Evolutionary conservation across 2,797 vertebrate species (phyloP), one percentile per base, ranked within the genome.

Genomic region (Percopsis omiscomaycus): DNA sequence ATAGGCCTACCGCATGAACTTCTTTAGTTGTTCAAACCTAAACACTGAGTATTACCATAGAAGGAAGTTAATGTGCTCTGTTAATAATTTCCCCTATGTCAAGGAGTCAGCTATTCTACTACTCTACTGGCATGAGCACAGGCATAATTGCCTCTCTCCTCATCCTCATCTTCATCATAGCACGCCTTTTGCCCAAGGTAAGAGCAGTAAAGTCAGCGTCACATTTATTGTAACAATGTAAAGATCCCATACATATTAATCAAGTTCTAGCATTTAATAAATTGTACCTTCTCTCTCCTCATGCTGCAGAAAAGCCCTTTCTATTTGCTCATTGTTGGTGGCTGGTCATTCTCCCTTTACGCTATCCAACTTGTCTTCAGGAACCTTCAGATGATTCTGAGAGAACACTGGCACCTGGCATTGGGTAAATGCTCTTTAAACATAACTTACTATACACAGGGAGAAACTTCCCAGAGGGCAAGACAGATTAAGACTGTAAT

Each of bases 331-430:
- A 71, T 99, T 57, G 66, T 93, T 0, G 95, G 97, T 30, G 96
- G 97, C 73, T 99, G 96, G 95, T 99, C 97, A 14, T 95, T 98
- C 63, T 96, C 96, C 3, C 45, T 98, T 13, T 99, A 98, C 77
- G 82, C 96, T 74, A 97, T 97, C 68, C 97, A 99, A 82, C 90
- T 98, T 8, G 91, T 95, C 77, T 94, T 91, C 86, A 95, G 89
- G 88, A 99, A 99, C 88, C 91, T 99, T 3, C 85, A 72, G 52
- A 71, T 92, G 47, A 97, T 99, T 76, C 91, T 96, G 69, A 93
- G 11, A 69, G 94, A 92, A 58, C 94, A 98, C 86, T 98, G 95
- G 96, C 92, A 92, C 58, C 86, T 95, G 72, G 94, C 93, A 44
- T 73, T 98, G 59, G 94, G 97, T 98, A 88, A 83, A 1, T 9